phyloP scores from a whole-genome alignment of 2,888 invertebrate species.

The Matsumyia berberina region DNA sequence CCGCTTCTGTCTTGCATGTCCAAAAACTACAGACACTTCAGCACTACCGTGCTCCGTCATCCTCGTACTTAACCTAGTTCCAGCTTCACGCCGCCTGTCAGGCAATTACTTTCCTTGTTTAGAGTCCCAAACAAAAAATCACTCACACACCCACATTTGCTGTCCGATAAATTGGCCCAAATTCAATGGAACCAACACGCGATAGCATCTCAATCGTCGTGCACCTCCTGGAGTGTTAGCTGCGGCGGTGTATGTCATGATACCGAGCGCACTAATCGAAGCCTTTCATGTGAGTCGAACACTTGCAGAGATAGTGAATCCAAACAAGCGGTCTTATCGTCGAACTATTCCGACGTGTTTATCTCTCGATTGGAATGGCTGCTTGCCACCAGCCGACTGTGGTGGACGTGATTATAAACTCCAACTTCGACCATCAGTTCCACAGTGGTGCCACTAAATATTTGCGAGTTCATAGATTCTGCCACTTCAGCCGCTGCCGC shows the following conservation, averaged over 20 bases:
- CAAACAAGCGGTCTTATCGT: slow-evolving; percentile 51
- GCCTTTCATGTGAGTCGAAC: slow-evolving; percentile 42
- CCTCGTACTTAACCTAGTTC: slow-evolving; percentile 54
- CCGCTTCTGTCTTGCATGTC: slow-evolving; percentile 17
- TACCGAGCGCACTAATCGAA: slow-evolving; percentile 50
- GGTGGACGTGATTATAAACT: slow-evolving; percentile 13
- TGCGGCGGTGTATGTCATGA: slow-evolving; percentile 22
- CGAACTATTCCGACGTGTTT: slow-evolving; percentile 3
- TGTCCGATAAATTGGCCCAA: slow-evolving; percentile 62
- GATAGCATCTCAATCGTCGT: slow-evolving; percentile 50
- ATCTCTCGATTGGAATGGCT: background rate
- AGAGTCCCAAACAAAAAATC: slow-evolving; percentile 2
- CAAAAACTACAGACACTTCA: slow-evolving; percentile 23
- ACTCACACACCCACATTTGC: slow-evolving; percentile 36
- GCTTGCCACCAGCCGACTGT: slow-evolving; percentile 1
- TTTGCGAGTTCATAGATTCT: slow-evolving; percentile 9
- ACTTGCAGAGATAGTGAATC: slow-evolving; percentile 48
- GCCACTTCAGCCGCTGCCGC: background rate
- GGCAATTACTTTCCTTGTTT: slow-evolving; percentile 44
- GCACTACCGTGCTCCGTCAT: slow-evolving; percentile 7
- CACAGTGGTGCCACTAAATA: slow-evolving; percentile 3
- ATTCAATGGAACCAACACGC: slow-evolving; percentile 68
- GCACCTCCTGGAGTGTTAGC: slow-evolving; percentile 23
- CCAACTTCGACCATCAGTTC: background rate
- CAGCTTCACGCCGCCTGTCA: slow-evolving; percentile 24